Conservation (phyloP, 2,888 invertebrate species). For the Megaustenia siamemsis region DNA sequence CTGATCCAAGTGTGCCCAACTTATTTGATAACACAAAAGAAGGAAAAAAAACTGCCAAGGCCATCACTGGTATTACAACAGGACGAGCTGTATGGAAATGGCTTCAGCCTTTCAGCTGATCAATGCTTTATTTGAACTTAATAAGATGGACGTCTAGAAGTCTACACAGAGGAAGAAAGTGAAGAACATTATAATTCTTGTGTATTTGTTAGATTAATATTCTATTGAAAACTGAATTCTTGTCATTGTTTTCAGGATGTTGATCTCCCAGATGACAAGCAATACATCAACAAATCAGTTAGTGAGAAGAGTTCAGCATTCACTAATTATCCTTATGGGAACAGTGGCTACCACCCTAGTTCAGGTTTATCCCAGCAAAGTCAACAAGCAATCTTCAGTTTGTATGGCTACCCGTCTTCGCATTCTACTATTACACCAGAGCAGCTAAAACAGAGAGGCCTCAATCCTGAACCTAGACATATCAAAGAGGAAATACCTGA, state of each 20-base stretch:
- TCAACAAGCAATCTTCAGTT: constrained; percentile 70
- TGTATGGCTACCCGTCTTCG: constrained; percentile 79
- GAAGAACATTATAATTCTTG: too few species aligned
- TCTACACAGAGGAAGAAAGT: too few species aligned
- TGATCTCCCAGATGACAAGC: constrained; percentile 53
- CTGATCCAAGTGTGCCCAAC: too few species aligned
- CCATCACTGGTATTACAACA: too few species aligned
- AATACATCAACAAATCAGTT: constrained; percentile 37
- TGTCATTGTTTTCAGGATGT: constrained; percentile 46
- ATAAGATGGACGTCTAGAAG: too few species aligned
- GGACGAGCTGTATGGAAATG: too few species aligned
- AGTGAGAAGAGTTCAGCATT: constrained; percentile 37
- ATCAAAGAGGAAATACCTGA: constrained; percentile 67
- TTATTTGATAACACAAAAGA: too few species aligned
- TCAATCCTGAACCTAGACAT: constrained; percentile 62
- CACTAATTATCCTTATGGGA: constrained; percentile 51
- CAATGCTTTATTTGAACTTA: too few species aligned
- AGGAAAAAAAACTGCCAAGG: too few species aligned
- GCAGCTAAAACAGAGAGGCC: constrained; percentile 74
- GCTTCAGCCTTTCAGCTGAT: too few species aligned
- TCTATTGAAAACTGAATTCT: too few species aligned
- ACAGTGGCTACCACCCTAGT: constrained; percentile 55
- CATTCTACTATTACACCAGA: constrained; percentile 78
- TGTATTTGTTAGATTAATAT: constrained; percentile 11
- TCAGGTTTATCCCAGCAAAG: constrained; percentile 35